A percentile compares a stretch with the other conserved stretches of the same genome.
These are phyloP conservation scores for Ophioninae sp. DNA, from an alignment of 2,888 invertebrate species.

Conservation along the genomic window DNA sequence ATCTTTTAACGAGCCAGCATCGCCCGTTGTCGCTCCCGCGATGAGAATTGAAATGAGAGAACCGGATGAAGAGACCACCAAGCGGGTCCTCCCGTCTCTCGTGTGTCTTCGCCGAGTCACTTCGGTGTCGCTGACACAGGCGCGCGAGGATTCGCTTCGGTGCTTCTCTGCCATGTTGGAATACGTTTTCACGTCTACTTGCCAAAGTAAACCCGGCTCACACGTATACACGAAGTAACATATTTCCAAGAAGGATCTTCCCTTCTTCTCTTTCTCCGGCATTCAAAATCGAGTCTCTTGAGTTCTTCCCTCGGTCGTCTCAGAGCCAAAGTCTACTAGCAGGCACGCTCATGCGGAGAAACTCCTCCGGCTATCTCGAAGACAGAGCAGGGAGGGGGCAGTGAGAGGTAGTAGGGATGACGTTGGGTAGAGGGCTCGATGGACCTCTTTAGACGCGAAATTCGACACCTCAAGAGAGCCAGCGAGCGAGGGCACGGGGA, in stretches of 20 bases:
- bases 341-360: conserved; percentile 33
- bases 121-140: conserved; percentile 48
- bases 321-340: conserved; percentile 46
- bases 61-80: conserved; percentile 58
- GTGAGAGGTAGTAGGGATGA: conserved; percentile 6
- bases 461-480: conserved; percentile 67
- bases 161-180: conserved; percentile 59
- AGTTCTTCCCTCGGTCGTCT: conserved; percentile 42
- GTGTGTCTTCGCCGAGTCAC: conserved; percentile 18
- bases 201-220: conserved; percentile 69
- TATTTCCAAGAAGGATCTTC: conserved; percentile 66
- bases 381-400: conserved; percentile 15
- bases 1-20: conserved; percentile 64
- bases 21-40: conserved; percentile 49
- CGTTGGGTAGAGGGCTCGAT: conserved; percentile 45
- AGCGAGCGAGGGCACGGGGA: conserved; percentile 24
- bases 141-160: conserved; percentile 50
- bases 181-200: conserved; percentile 70
- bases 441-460: conserved; percentile 66
- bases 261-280: conserved; percentile 34
- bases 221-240: conserved; percentile 46
- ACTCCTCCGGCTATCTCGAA: conserved; percentile 33
- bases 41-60: conserved; percentile 61
- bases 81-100: conserved; percentile 31
- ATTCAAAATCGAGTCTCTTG: conserved; percentile 40